Evolutionary conservation across 2,113 vertebrate species (phyloP), one percentile per base, ranked within the genome.

Genomic region (Todiramphus chloris): DNA sequence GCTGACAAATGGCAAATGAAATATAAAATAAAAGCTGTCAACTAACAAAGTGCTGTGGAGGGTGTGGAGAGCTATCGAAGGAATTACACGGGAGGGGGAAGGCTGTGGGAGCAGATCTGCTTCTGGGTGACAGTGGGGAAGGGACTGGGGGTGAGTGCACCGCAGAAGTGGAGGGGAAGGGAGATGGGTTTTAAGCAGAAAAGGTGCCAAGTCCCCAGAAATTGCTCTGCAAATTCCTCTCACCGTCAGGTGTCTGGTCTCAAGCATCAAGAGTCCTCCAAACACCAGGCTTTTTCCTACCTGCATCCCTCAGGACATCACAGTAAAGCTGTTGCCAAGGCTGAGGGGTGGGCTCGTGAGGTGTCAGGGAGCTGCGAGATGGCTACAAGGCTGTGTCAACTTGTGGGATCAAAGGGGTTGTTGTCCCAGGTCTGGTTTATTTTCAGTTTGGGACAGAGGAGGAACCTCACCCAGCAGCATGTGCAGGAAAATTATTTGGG

Each of bases 1-100:
- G 83, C 88, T 96, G 96, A 93, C 96, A 97, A 94, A 93, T 20
- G 94, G 96, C 90, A 96, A 97, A 96, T 69, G 90, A 94, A 95
- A 96, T 87, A 83, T 18, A 28, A 97, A 96, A 90, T 92, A 91
- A 92, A 90, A 75, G 60, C 95, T 97, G 93, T 93, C 94, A 96
- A 9, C 14, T 33, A 62, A 78, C 90, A 93, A 95, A 92, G 55
- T 66, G 87, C 56, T 83, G 75, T 85, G 37, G 83, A 74, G 35
- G 72, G 24, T 13, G 5, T 17, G 55, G 83, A 60, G 79, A 55
- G 75, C 64, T 75, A 11, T 18, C 0, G 31, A 70, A 48, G 27
- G 60, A 66, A 35, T 33, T 31, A 19, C 17, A 18, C 0, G 1
- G 1, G 64, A 51, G 50, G 30, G 51, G 70, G 55, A 78, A 73